A percentile compares a stretch with the other conserved stretches of the same genome.
Conservation (phyloP, 2,888 invertebrate species). For the Parapristionchus giblindavisi region DNA sequence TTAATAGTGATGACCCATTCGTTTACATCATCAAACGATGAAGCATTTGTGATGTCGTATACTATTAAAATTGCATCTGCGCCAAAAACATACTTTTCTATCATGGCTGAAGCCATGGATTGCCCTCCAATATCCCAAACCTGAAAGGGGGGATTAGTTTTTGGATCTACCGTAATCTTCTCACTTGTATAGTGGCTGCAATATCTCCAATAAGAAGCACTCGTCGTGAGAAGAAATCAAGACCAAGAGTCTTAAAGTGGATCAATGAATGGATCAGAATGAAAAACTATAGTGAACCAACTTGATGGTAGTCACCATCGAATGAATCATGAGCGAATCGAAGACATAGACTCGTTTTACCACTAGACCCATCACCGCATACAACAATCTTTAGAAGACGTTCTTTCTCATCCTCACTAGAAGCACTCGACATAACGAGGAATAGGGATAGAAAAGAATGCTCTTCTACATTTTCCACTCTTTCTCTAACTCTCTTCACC, state of each 20-base stretch:
- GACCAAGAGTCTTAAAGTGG: slow-evolving; percentile 76
- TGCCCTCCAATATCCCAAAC: slow-evolving; percentile 87
- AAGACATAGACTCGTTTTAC: slow-evolving; percentile 75
- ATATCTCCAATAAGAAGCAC: slow-evolving; percentile 75
- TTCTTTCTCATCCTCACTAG: not conserved
- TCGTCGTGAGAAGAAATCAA: slow-evolving; percentile 80
- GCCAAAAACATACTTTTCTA: slow-evolving; percentile 76
- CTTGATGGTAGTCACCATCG: slow-evolving; percentile 73
- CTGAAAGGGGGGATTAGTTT: slow-evolving; percentile 68
- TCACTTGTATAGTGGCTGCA: slow-evolving; percentile 62
- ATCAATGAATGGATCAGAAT: not conserved
- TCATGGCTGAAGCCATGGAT: slow-evolving; percentile 81
- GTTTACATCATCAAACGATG: slow-evolving; percentile 82
- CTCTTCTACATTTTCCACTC: no score
- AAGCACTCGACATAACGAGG: not conserved
- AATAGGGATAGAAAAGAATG: not conserved
- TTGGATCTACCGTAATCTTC: not conserved
- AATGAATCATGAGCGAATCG: slow-evolving; percentile 79
- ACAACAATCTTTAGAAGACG: slow-evolving; percentile 70
- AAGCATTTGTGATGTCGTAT: slow-evolving; percentile 84
- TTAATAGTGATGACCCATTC: slow-evolving; percentile 78
- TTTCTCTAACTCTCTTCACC: no score
- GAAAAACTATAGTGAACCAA: slow-evolving; percentile 36
- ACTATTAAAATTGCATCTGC: slow-evolving; percentile 77
- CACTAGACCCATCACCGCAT: slow-evolving; percentile 83